A percentile compares a stretch with the other conserved stretches of the same genome.
Conservation (phyloP, 1,140 invertebrate species). For the Hypsibius dujardini region DNA sequence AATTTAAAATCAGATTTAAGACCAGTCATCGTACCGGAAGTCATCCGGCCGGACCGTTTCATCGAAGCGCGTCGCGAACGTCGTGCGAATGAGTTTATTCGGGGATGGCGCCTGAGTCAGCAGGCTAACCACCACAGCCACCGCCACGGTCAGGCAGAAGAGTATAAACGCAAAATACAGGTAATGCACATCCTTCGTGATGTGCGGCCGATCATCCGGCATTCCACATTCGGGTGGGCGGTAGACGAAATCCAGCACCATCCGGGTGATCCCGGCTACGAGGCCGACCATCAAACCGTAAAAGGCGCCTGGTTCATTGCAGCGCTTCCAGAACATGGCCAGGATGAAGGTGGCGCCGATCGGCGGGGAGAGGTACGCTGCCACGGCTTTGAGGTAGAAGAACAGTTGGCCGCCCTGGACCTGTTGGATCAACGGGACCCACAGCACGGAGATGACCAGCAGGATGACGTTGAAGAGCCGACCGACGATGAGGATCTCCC, state of each 20-base stretch:
- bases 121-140: conserved; percentile 27
- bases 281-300: conserved; percentile 37
- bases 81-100: conserved; percentile 26
- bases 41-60: conserved; percentile 16
- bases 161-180: conserved; percentile 31
- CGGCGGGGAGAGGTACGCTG: conserved; percentile 39
- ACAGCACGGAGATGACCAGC: conserved; percentile 37
- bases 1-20: too few relatives aligned
- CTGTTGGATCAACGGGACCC: conserved; percentile 39
- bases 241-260: conserved; percentile 29
- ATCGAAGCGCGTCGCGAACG: conserved; percentile 26
- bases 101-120: conserved; percentile 25
- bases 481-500: conserved; percentile 38
- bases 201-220: conserved; percentile 26
- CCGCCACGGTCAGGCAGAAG: conserved; percentile 27
- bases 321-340: conserved; percentile 36
- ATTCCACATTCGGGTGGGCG: conserved; percentile 27
- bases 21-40: too few relatives aligned
- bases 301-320: conserved; percentile 41
- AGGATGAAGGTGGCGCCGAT: conserved; percentile 39
- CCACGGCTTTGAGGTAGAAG: conserved; percentile 40
- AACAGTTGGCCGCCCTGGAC: conserved; percentile 36
- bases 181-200: conserved; percentile 32
- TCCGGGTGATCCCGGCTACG: conserved; percentile 33
- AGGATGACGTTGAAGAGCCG: conserved; percentile 37